Conservation (phyloP, 2,113 vertebrate species). For the Symphodus melops region DNA sequence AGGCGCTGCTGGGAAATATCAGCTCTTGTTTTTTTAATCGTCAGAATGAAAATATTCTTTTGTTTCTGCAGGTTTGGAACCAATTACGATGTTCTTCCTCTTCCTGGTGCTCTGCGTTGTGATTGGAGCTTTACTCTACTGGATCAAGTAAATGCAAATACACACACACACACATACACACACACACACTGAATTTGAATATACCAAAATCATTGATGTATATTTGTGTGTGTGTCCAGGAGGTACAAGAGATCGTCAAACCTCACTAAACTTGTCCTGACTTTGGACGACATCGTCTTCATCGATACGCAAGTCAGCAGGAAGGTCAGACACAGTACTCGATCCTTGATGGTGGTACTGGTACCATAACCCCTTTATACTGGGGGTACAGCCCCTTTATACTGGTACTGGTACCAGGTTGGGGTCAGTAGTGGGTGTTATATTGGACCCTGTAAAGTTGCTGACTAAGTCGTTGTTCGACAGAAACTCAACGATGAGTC, state of each 20-base stretch:
- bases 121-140: conserved; percentile 50
- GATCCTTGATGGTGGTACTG: too few relatives aligned
- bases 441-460: not conserved
- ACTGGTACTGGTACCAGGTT: too few relatives aligned
- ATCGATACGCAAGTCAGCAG: conserved; percentile 80
- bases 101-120: conserved; percentile 76
- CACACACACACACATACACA: not conserved
- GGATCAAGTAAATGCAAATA: conserved; percentile 52
- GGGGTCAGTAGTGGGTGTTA: not conserved
- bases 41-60: too few relatives aligned
- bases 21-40: too few relatives aligned
- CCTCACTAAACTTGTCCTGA: conserved; percentile 81
- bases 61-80: conserved; percentile 79
- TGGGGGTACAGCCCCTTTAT: too few relatives aligned
- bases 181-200: conserved; percentile 14
- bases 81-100: conserved; percentile 66
- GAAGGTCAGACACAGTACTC: conserved; percentile 54
- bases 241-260: conserved; percentile 74
- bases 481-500: conserved; percentile 76
- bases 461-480: not conserved
- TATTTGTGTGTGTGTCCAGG: conserved; percentile 49
- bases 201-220: too few relatives aligned
- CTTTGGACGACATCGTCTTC: conserved; percentile 86
- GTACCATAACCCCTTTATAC: too few relatives aligned
- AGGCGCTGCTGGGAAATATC: not conserved